Evolutionary conservation across 2,113 vertebrate genomes (phyloP).

Genomic region (Rostratula benghalensis): DNA sequence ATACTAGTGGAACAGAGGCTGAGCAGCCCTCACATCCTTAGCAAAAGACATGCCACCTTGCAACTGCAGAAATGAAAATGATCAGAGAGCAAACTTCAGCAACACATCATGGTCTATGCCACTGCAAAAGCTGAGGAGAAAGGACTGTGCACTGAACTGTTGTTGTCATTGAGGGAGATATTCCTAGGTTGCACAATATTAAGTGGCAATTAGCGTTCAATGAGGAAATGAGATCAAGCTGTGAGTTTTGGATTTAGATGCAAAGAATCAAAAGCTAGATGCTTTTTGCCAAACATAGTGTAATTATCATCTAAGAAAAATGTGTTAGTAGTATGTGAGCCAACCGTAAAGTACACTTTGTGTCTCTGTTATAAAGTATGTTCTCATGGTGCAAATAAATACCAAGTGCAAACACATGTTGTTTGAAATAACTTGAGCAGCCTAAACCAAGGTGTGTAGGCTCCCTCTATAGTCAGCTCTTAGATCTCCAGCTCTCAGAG

Average conservation of each 20-base stretch:
- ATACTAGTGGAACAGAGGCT: not conserved
- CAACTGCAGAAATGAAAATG: not conserved
- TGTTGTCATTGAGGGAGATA: not conserved
- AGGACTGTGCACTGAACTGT: not conserved
- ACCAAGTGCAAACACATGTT: not conserved
- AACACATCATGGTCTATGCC: not conserved
- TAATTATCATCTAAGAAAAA: conserved; percentile 27
- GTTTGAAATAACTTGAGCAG: not conserved
- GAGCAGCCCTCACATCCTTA: not conserved
- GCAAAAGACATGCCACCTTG: not conserved
- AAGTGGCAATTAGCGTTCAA: not conserved
- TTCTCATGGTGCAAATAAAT: not conserved
- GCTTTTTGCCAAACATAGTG: not conserved
- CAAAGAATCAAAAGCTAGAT: not conserved
- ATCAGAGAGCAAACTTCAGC: not conserved
- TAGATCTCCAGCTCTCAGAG: not conserved
- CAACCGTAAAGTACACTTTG: conserved; percentile 22
- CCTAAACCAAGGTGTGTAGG: not conserved
- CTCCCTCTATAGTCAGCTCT: conserved; percentile 40
- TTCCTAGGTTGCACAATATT: not conserved
- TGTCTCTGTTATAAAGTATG: not conserved
- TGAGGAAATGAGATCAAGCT: conserved; percentile 27
- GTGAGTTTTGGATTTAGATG: not conserved
- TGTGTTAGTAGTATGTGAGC: not conserved
- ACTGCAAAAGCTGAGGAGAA: not conserved